A percentile compares a stretch with the other conserved stretches of the same genome.
phyloP scores from a whole-genome alignment of 2,797 vertebrate genomes.

The Clangula hyemalis region DNA sequence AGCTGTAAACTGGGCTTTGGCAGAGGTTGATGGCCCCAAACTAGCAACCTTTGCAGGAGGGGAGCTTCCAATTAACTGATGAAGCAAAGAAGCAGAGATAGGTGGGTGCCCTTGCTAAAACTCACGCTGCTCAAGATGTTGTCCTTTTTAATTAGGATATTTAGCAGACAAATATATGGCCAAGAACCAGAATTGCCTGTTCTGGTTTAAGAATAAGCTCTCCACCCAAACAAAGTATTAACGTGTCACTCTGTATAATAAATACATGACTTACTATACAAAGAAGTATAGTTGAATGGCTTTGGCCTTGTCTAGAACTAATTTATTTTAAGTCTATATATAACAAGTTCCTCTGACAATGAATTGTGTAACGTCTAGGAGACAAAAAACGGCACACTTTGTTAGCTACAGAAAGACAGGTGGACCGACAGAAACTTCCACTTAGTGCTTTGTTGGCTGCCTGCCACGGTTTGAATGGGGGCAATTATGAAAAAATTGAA shows the following conservation, averaged over 20 bases:
- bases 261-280: conserved; percentile 42
- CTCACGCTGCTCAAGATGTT: neutral
- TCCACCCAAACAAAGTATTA: conserved; percentile 66
- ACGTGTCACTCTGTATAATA: conserved; percentile 56
- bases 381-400: conserved; percentile 70
- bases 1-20: neutral
- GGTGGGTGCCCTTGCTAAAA: neutral
- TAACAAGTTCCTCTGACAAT: conserved; percentile 73
- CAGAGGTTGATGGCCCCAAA: neutral
- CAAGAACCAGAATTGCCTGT: conserved; percentile 36
- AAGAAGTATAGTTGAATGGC: conserved; percentile 45
- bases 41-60: neutral
- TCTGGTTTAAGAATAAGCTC: conserved; percentile 52
- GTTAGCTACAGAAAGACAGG: conserved; percentile 71
- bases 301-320: conserved; percentile 50
- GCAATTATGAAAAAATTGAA: conserved; percentile 77
- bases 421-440: conserved; percentile 71
- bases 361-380: conserved; percentile 68
- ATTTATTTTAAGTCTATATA: conserved; percentile 74
- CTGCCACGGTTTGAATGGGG: conserved; percentile 68
- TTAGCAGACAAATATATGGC: conserved; percentile 16
- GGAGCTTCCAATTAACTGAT: neutral
- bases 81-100: neutral
- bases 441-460: conserved; percentile 73
- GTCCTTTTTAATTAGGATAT: conserved; percentile 7